Evolutionary conservation across 2,888 invertebrate species (phyloP), one percentile per base, ranked within the genome.

Genomic region (Altica lythri): DNA sequence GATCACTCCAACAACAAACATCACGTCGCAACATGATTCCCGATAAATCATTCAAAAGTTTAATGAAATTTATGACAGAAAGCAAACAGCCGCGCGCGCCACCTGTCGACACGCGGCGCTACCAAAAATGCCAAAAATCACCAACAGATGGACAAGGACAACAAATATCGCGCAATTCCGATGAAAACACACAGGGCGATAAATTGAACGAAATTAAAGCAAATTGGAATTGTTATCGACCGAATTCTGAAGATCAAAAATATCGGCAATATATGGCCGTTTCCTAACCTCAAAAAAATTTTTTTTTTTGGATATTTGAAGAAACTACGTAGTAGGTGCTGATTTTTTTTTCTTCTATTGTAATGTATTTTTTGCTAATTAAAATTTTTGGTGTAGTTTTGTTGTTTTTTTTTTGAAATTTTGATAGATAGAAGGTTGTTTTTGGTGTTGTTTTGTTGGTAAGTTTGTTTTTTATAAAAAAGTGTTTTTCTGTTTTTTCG

Each of bases 131-230:
- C 12, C 12, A 10, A 3, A 17, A 13, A 13, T 4, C 12, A 40
- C 4, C 14, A 6, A 32, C 30, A 32, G 8, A 45, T 19, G 4
- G 2, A 4, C 6, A 22, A 8, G 2, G n/a, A n/a, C n/a, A n/a
- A n/a, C n/a, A n/a, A n/a, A n/a, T n/a, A n/a, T n/a, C n/a, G 16
- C n/a, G 22, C n/a, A 38, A 19, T 10, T 6, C 4, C 4, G 19
- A 40, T 10, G 10, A 12, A 4, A 19, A 5, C 2, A 63, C 60
- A 2, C 66, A 66, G 40, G 66, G 66, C 8, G 66, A 66, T 45
- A 62, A 61, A 22, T 48, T 66, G 22, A 65, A 66, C 47, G 58
- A 62, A 48, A 66, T 63, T 13, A 66, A 66, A 35, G 54, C 54
- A 2, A 8, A 42, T 2, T 53, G 59, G 52, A 42, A 37, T 1